phyloP scores from a whole-genome alignment of 1,140 invertebrate species.

The Camponotus vicinus region DNA sequence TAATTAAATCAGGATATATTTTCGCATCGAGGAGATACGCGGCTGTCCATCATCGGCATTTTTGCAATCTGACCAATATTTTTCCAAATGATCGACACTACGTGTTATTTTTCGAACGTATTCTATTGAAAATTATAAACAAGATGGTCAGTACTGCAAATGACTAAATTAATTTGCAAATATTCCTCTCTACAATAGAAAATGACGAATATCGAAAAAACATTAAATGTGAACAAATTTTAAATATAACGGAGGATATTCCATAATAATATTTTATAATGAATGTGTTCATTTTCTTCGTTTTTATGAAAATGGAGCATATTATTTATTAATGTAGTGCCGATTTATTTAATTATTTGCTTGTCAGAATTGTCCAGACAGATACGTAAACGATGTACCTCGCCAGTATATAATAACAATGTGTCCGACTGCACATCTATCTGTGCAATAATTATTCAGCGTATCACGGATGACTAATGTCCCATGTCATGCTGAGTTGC shows the following conservation, averaged over 20 bases:
- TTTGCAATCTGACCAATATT: conserved; percentile 36
- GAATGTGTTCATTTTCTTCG: neutral
- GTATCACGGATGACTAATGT: conserved; percentile 33
- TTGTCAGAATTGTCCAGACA: conserved; percentile 61
- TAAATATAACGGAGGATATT: neutral
- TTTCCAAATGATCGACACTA: conserved; percentile 14
- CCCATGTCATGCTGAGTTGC: conserved; percentile 31
- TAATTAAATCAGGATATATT: conserved; percentile 68
- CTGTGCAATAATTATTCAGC: conserved; percentile 68
- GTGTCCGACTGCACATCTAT: conserved; percentile 60
- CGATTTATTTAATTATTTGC: conserved; percentile 53
- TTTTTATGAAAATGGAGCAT: neutral
- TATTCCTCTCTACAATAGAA: neutral
- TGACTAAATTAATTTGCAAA: conserved; percentile 36
- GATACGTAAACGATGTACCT: conserved; percentile 58
- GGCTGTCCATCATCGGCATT: conserved; percentile 36
- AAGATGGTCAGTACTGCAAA: conserved; percentile 28
- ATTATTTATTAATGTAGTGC: conserved; percentile 24
- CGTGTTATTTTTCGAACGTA: conserved; percentile 13
- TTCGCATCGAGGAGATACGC: conserved; percentile 34
- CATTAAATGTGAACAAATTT: conserved; percentile 26
- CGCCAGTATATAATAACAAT: conserved; percentile 8
- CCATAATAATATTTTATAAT: neutral
- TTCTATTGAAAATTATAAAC: conserved; percentile 43
- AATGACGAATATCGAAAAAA: neutral